A percentile compares a stretch with the other conserved stretches of the same genome.
Conservation (phyloP, 2,888 invertebrate species). For the Ceramica pisi region DNA sequence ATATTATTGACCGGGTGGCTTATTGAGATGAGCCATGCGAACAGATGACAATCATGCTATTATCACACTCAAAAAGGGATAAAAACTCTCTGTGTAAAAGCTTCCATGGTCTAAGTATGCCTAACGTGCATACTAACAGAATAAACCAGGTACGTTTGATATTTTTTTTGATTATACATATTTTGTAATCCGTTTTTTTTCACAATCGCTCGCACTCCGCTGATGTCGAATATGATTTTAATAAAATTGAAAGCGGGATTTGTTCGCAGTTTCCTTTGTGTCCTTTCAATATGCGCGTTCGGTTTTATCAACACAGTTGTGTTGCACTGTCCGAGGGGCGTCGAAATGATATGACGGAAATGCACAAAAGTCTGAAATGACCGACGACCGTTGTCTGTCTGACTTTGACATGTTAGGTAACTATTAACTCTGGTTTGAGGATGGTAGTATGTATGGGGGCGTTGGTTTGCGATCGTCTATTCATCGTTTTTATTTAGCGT, state of each 20-base stretch:
- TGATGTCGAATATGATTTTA: neutral
- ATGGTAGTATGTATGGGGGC: neutral
- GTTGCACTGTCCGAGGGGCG: neutral
- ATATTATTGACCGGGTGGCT: too few relatives aligned
- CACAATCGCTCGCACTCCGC: neutral
- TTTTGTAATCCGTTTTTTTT: too few relatives aligned
- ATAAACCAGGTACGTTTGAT: neutral
- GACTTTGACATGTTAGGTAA: neutral
- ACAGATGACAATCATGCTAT: neutral
- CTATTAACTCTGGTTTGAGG: neutral
- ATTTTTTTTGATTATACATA: neutral
- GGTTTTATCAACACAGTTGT: neutral
- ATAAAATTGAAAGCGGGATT: neutral
- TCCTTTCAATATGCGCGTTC: neutral
- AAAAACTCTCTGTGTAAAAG: neutral
- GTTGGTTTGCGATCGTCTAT: neutral
- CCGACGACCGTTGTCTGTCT: too few relatives aligned
- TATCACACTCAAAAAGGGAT: neutral
- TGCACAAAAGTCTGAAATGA: neutral
- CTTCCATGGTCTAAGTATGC: slow-evolving; percentile 14
- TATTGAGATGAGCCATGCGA: too few relatives aligned
- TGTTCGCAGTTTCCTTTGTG: neutral
- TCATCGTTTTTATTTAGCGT: neutral
- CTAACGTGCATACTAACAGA: slow-evolving; percentile 37
- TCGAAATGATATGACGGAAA: neutral